Percentiles rank a stretch among this genome's conserved stretches.
These are phyloP conservation scores for Tipula confusa DNA, from an alignment of 2,888 invertebrate genomes.

Conservation along the genomic window DNA sequence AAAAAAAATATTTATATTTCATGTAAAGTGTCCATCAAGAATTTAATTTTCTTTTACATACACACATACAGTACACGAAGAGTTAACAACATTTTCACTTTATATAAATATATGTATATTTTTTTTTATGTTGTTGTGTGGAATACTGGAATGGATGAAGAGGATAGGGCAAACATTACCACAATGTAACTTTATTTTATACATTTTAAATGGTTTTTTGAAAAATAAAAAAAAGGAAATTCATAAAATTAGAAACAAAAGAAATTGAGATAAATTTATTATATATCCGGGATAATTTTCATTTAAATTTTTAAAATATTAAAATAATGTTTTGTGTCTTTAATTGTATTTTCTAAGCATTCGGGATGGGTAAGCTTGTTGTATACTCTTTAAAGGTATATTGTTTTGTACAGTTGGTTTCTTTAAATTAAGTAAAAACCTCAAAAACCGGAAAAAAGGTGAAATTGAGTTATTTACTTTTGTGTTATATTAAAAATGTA, in stretches of 20 bases:
- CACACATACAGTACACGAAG: neutral
- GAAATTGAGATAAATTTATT: constrained; percentile 25
- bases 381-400: neutral
- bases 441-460: neutral
- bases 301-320: neutral
- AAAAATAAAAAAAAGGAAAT: neutral
- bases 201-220: neutral
- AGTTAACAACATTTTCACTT: neutral
- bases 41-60: neutral
- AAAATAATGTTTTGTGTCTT: constrained; percentile 1
- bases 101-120: neutral
- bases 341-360: neutral
- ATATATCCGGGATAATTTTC: constrained; percentile 20
- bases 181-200: constrained; percentile 13
- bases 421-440: constrained; percentile 20
- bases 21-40: neutral
- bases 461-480: constrained; percentile 3
- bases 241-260: constrained; percentile 25
- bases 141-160: neutral
- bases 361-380: neutral
- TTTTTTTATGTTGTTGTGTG: neutral
- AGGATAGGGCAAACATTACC: neutral
- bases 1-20: neutral
- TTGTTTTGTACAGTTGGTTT: neutral
- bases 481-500: neutral